A percentile compares a stretch with the other conserved stretches of the same genome.
Conservation (phyloP, 2,888 invertebrate genomes). For the Clusia tigrina region DNA sequence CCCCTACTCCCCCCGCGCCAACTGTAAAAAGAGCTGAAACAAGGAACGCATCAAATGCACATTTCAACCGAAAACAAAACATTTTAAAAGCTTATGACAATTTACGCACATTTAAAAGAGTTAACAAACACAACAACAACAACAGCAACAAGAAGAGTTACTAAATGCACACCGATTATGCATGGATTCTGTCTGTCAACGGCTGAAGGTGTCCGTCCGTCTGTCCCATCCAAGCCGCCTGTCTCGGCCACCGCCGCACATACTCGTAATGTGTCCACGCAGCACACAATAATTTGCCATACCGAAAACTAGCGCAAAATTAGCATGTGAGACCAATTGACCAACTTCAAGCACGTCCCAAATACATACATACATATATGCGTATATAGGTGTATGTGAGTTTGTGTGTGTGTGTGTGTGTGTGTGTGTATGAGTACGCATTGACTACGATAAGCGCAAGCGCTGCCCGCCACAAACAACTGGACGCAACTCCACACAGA, state of each 20-base stretch:
- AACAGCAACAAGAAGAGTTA: no score
- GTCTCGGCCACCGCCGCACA: no score
- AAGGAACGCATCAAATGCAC: neutral
- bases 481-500: no score
- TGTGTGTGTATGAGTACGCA: no score
- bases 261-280: no score
- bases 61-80: conserved; percentile 33
- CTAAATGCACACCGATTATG: conserved; percentile 19
- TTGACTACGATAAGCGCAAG: no score
- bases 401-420: no score
- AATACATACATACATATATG: no score
- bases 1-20: no score
- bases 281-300: no score
- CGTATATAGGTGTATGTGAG: no score
- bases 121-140: neutral
- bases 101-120: conserved; percentile 29
- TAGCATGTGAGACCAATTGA: conserved; percentile 58
- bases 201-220: conserved; percentile 21
- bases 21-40: neutral
- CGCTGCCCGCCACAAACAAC: no score
- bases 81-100: conserved; percentile 34
- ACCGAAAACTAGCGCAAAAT: conserved; percentile 45
- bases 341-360: neutral
- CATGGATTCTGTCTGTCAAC: conserved; percentile 26
- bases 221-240: neutral